Evolutionary conservation across 2,888 invertebrate genomes (phyloP).

Genomic region (Alloscopus bannaensis): DNA sequence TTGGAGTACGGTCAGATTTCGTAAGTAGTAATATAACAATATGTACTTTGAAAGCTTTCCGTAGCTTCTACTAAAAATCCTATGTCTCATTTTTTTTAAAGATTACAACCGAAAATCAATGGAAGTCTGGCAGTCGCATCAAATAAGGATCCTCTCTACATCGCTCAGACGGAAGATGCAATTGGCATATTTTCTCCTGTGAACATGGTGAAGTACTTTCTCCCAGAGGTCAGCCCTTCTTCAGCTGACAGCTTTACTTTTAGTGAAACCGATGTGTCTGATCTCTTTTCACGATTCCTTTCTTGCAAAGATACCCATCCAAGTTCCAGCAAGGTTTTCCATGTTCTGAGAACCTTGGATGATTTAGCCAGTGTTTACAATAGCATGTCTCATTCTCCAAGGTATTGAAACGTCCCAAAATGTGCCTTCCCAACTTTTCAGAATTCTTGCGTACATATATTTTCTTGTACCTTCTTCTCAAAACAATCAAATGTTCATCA

Average conservation of each 20-base stretch:
- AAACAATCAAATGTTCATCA: no score
- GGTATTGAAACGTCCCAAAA: no score
- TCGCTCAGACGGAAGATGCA: slow-evolving; percentile 37
- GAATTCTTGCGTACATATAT: no score
- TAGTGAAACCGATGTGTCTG: slow-evolving; percentile 1
- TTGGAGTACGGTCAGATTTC: not conserved
- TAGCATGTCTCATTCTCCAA: not conserved
- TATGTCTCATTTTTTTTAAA: slow-evolving; percentile 8
- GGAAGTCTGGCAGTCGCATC: not conserved
- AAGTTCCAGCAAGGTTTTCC: slow-evolving; percentile 18
- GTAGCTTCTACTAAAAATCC: not conserved
- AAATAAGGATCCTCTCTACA: slow-evolving; percentile 7
- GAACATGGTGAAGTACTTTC: slow-evolving; percentile 45
- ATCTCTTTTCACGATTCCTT: slow-evolving; percentile 24
- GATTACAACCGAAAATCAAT: slow-evolving; percentile 13
- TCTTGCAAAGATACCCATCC: not conserved
- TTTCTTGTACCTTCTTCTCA: no score
- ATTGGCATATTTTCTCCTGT: slow-evolving; percentile 52
- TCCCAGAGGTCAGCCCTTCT: not conserved
- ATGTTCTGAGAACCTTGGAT: slow-evolving; percentile 2
- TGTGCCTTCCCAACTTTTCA: no score
- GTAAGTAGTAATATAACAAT: no score
- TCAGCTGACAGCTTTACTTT: not conserved
- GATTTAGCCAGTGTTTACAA: not conserved
- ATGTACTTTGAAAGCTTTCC: no score